Evolutionary conservation across 2,888 invertebrate species (phyloP), one percentile per base, ranked within the genome.

Genomic region (Agrochola lychnidis): DNA sequence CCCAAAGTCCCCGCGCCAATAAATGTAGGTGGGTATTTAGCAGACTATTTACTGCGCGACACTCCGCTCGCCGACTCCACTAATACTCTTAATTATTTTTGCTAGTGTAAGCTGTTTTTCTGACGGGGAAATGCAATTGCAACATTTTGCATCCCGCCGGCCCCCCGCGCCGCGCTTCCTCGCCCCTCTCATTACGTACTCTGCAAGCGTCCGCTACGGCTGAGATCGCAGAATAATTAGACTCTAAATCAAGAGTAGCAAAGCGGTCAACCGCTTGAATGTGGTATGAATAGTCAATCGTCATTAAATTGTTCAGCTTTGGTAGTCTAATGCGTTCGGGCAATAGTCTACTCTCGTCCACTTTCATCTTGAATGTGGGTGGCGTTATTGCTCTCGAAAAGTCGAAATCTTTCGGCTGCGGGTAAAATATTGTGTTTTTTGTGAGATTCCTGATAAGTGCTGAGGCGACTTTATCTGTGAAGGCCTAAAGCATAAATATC

Each of bases 11-110:
- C 91, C 82, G 91, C 92, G 91, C 96, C 95, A 95, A 96, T 96
- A 96, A 95, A 96, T 95, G 95, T 95, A 95, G 95, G 94, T 95
- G 95, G 95, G 95, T 95, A 94, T 95, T 96, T 96, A 96, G 94
- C 94, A 93, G 94, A 94, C 93, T 95, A 96, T 96, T 96, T 95
- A 96, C 93, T 94, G 94, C 93, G 95, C 94, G 95, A 94, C 94
- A 94, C 92, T 94, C 91, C 93, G 94, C 94, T 92, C 93, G 91
- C 91, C 93, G 93, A 95, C 95, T 95, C 92, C 90, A 93, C 95
- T 96, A 96, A 96, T 96, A 94, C 95, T 95, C 96, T 96, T 96
- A 96, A 96, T 96, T 96, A 96, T 96, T 96, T 96, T 96, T 95
- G 96, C 95, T 93, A 93, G 94, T 95, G 95, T 95, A 95, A 96